Percentiles rank a stretch among this genome's conserved stretches.
Evolutionary conservation across 2,113 vertebrate genomes (phyloP).

Genomic region (Atlantisia rogersi): DNA sequence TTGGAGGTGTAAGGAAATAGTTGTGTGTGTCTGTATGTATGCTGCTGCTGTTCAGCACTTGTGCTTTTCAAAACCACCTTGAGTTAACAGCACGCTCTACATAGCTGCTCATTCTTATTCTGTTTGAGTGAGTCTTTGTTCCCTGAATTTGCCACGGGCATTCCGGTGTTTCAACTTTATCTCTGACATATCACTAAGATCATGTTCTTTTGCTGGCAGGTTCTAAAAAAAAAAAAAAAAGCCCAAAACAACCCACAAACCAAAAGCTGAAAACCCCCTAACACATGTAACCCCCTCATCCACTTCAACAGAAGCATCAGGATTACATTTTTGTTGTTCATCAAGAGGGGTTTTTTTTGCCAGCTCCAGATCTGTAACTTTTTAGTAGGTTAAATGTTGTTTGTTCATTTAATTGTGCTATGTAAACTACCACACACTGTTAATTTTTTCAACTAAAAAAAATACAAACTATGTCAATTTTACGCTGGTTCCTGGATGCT

Average conservation of each 20-base stretch:
- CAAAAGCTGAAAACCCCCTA: not conserved
- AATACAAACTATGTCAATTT: not conserved
- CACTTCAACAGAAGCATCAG: not conserved
- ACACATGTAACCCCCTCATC: not conserved
- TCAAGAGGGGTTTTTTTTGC: not conserved
- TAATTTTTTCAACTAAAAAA: not conserved
- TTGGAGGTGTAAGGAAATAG: not conserved
- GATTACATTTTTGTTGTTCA: not conserved
- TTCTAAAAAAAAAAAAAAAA: not conserved
- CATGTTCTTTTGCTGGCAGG: not conserved
- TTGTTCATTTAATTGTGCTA: not conserved
- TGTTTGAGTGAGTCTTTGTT: conserved; percentile 19
- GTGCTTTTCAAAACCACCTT: conserved; percentile 9
- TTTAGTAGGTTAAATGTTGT: not conserved
- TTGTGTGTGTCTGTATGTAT: not conserved
- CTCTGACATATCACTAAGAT: conserved; percentile 36
- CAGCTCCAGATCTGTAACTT: not conserved
- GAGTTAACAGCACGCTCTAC: not conserved
- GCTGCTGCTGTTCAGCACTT: not conserved
- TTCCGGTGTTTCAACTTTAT: conserved; percentile 38
- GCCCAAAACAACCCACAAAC: not conserved
- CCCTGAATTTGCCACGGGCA: conserved; percentile 21
- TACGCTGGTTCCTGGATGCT: not conserved
- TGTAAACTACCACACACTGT: not conserved
- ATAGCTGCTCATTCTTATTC: conserved; percentile 4